Evolutionary conservation across 2,888 invertebrate species (phyloP), one percentile per base, ranked within the genome.

Genomic region (Xanthorhoe spadicearia): DNA sequence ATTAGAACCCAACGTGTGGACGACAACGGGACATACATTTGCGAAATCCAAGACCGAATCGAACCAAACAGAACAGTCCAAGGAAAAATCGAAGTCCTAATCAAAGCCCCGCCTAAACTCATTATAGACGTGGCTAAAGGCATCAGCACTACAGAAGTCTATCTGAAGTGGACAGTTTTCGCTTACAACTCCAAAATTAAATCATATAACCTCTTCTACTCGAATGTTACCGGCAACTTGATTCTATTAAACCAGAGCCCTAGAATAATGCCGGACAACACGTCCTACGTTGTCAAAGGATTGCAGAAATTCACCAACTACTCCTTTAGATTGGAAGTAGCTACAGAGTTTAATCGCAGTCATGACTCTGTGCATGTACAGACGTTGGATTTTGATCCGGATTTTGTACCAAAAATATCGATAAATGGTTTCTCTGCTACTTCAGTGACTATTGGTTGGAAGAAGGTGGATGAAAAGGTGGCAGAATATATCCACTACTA

Each of bases 381-480:
- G 52, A 97, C 97, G 0, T 85, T 97, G 49, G 93, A 92, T 1
- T 90, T 94, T 83, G 97, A 97, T 89, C 97, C 97, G 0, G 91
- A 94, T 68, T 97, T 97, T 80, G 94, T 96, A 51, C 97, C 98
- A 0, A 95, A 95, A 80, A 95, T 97, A 50, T 95, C 95, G 51
- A 95, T 97, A 0, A 97, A 96, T 46, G 97, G 92, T 0, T 93
- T 93, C 65, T 91, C 92, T 94, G 90, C 93, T 0, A 96, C 95
- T 23, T 97, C 97, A 0, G 96, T 97, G 66, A 97, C 97, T 0
- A 96, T 98, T 58, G 96, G 96, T 0, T 97, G 97, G 97, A 94
- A 93, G 35, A 94, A 93, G 32, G 93, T 97, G 0, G 94, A 95
- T 0, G 84, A 92, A 0, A 92, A 95, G 18, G 92, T 96, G 10